Percentiles rank a stretch among this genome's conserved stretches.
Conservation (phyloP, 2,888 invertebrate species). For the Nemotelus nigrinus region DNA sequence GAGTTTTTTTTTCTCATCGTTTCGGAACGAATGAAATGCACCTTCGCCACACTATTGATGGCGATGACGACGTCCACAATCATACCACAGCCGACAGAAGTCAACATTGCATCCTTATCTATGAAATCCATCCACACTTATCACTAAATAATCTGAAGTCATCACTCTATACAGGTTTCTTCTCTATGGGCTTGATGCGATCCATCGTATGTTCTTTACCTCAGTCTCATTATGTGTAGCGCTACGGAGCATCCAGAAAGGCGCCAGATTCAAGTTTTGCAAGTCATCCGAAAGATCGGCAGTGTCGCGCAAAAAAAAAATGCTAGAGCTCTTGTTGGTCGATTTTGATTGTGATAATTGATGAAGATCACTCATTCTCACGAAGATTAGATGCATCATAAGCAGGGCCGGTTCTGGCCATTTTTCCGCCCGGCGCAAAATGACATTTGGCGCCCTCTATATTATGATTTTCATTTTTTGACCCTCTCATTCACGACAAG, state of each 20-base stretch:
- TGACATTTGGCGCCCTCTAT: too few species aligned
- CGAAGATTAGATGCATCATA: constrained; percentile 39
- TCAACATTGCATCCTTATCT: constrained; percentile 47
- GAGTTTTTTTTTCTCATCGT: neutral
- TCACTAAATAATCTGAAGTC: constrained; percentile 45
- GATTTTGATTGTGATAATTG: constrained; percentile 43
- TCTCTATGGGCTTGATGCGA: neutral
- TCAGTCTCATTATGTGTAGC: neutral
- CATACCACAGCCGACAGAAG: constrained; percentile 46
- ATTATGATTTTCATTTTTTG: too few species aligned
- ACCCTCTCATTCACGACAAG: too few species aligned
- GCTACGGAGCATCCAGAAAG: constrained; percentile 25
- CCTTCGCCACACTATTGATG: neutral
- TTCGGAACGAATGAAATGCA: neutral
- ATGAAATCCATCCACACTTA: constrained; percentile 49
- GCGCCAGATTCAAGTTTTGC: constrained; percentile 49
- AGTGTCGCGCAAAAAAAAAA: constrained; percentile 35
- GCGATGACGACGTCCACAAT: constrained; percentile 22
- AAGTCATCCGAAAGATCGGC: constrained; percentile 44
- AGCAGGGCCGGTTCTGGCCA: too few species aligned
- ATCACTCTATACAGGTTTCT: constrained; percentile 42
- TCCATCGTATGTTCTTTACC: constrained; percentile 6
- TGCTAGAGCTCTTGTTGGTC: constrained; percentile 20
- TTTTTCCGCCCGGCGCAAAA: too few species aligned
- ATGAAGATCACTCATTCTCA: constrained; percentile 46